Evolutionary conservation across 2,113 vertebrate genomes (phyloP).

Genomic region (Anhinga rufa): DNA sequence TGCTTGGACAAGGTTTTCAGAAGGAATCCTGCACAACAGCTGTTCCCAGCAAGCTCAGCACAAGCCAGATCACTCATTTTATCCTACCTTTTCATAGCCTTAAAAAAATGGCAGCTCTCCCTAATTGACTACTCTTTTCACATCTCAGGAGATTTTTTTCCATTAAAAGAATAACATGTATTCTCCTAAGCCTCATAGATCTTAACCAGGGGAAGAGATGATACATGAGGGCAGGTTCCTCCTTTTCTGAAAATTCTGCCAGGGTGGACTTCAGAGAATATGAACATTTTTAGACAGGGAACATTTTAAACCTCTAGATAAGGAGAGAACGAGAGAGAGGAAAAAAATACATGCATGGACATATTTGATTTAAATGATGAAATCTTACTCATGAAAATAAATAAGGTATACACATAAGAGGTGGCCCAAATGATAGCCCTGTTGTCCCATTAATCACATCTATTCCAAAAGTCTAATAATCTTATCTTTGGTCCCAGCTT

Average conservation of each 20-base stretch:
- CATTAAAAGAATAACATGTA: background rate
- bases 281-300: background rate
- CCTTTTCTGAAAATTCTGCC: background rate
- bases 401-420: background rate
- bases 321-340: background rate
- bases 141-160: background rate
- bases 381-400: background rate
- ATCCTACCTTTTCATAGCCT: background rate
- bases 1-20: slow-evolving; percentile 38
- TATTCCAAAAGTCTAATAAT: slow-evolving; percentile 22
- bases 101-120: background rate
- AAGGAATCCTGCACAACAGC: background rate
- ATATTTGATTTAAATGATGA: background rate
- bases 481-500: slow-evolving; percentile 54
- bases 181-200: background rate
- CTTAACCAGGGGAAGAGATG: background rate
- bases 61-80: background rate
- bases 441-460: slow-evolving; percentile 30
- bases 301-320: background rate
- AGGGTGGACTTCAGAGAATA: background rate
- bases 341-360: background rate
- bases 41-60: background rate
- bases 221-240: background rate
- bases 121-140: background rate
- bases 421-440: background rate